These are phyloP conservation scores for Drosophila varians DNA, from an alignment of 1,140 invertebrate genomes.

Conservation along the genomic window DNA sequence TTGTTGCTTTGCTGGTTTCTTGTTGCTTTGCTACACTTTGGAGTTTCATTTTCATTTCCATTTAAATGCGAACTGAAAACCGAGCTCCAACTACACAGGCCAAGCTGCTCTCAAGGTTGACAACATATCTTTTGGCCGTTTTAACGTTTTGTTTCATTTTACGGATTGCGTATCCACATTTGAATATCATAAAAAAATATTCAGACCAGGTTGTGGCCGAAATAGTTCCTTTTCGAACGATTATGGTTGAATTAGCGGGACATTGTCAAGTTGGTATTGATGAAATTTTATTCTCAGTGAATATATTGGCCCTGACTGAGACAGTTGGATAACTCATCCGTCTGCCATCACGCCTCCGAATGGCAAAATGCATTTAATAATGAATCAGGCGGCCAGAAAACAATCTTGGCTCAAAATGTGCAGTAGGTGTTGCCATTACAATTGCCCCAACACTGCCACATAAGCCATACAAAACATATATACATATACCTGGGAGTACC, in stretches of 20 bases:
- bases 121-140: conserved; percentile 28
- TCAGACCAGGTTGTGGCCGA: conserved; percentile 17
- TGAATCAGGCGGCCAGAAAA: conserved; percentile 38
- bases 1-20: conserved; percentile 21
- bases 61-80: conserved; percentile 64
- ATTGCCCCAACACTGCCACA: conserved; percentile 20
- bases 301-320: conserved; percentile 38
- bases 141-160: conserved; percentile 8
- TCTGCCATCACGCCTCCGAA: conserved; percentile 46
- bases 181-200: conserved; percentile 39
- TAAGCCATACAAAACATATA: not conserved
- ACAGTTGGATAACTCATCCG: conserved; percentile 28
- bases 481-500: not conserved
- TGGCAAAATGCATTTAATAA: conserved; percentile 58
- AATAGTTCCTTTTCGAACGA: conserved; percentile 61
- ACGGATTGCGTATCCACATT: conserved; percentile 42
- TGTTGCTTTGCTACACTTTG: conserved; percentile 37
- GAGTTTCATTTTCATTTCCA: conserved; percentile 63
- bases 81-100: conserved; percentile 32
- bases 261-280: conserved; percentile 66
- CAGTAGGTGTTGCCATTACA: conserved; percentile 49
- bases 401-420: conserved; percentile 21
- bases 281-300: conserved; percentile 12
- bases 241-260: conserved; percentile 64
- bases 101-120: conserved; percentile 61